These are phyloP conservation scores for Ctenicera cuprea DNA, from an alignment of 2,888 invertebrate species.

Conservation along the genomic window DNA sequence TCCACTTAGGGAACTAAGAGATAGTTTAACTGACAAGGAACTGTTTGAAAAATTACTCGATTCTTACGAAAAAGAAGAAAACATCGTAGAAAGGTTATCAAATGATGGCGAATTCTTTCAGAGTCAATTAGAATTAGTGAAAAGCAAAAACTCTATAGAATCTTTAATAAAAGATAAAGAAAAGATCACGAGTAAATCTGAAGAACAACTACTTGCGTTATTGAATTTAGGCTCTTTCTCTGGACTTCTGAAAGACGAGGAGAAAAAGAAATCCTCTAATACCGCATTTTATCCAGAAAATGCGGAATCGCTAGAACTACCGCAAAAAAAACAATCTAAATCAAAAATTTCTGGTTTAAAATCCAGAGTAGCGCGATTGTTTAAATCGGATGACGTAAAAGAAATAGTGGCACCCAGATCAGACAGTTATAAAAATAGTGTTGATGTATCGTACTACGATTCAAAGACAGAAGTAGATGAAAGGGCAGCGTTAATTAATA, in stretches of 20 bases:
- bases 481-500: no score
- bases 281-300: background rate
- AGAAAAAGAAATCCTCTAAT: background rate
- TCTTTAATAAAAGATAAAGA: background rate
- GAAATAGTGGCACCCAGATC: slow-evolving; percentile 17
- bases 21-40: slow-evolving; percentile 50
- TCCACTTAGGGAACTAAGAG: background rate
- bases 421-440: background rate
- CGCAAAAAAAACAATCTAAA: background rate
- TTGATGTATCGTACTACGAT: background rate
- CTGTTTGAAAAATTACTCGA: slow-evolving; percentile 60
- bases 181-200: background rate
- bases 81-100: slow-evolving; percentile 58
- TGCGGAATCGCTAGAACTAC: background rate
- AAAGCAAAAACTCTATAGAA: slow-evolving; percentile 36
- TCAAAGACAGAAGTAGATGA: background rate
- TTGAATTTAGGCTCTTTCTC: background rate
- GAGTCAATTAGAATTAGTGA: slow-evolving; percentile 32
- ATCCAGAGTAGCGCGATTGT: slow-evolving; percentile 14
- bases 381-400: slow-evolving; percentile 12
- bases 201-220: background rate
- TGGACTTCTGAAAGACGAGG: background rate
- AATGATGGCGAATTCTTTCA: slow-evolving; percentile 59
- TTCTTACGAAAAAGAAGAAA: slow-evolving; percentile 61
- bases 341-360: background rate